Conservation (phyloP, 2,797 vertebrate species). For the Chrysocyon brachyurus region DNA sequence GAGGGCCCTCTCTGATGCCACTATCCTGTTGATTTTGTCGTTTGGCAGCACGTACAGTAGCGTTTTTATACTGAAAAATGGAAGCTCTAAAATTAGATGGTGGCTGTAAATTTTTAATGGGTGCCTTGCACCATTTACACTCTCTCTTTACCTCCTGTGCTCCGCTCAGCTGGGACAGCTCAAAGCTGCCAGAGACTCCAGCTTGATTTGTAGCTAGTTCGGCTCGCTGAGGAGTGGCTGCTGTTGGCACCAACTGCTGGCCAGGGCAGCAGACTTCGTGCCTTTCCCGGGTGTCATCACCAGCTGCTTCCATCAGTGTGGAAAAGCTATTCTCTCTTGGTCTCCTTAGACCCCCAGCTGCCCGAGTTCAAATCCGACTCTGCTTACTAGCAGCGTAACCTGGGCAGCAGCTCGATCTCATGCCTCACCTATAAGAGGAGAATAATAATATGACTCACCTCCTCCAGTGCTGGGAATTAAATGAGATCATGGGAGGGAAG, state of each 20-base stretch:
- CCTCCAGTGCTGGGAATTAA: neutral
- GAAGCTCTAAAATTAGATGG: slow-evolving; percentile 73
- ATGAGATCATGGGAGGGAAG: neutral
- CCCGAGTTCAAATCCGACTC: neutral
- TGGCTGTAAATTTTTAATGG: slow-evolving; percentile 72
- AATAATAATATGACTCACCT: neutral
- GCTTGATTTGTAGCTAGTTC: neutral
- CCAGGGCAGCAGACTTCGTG: neutral
- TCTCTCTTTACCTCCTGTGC: neutral
- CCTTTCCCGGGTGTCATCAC: neutral
- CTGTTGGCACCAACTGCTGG: accelerated
- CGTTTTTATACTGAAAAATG: slow-evolving; percentile 68
- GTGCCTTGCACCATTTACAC: neutral
- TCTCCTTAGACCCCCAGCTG: neutral
- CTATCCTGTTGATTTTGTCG: slow-evolving; percentile 62
- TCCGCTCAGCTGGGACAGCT: neutral
- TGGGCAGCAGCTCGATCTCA: neutral
- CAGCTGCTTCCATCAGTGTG: neutral
- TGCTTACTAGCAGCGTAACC: neutral
- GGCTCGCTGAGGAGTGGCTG: neutral
- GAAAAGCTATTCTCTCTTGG: neutral
- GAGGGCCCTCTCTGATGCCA: slow-evolving; percentile 12
- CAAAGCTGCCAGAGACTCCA: neutral
- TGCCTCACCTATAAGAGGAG: neutral
- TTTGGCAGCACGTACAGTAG: neutral